These are phyloP conservation scores for Drosophila varians DNA, from an alignment of 1,140 invertebrate genomes.

Conservation along the genomic window DNA sequence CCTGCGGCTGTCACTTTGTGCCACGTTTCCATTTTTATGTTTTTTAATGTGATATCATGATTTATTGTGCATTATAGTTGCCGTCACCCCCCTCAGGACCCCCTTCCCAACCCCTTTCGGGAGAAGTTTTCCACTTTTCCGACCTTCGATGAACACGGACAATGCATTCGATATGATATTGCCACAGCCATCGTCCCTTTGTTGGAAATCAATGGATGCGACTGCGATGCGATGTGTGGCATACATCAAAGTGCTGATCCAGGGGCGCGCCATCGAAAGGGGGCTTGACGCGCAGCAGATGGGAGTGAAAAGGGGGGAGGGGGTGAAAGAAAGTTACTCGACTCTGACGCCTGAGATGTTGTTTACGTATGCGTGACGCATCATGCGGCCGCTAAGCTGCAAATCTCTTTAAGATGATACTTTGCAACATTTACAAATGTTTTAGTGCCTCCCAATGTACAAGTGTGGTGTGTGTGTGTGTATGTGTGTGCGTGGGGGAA, in stretches of 20 bases:
- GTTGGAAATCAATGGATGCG: slow-evolving; percentile 56
- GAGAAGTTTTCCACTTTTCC: slow-evolving; percentile 2
- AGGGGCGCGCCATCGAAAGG: background rate
- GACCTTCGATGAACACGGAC: slow-evolving; percentile 14
- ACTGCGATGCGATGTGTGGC: slow-evolving; percentile 49
- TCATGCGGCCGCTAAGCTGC: slow-evolving; percentile 77
- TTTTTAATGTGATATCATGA: slow-evolving; percentile 55
- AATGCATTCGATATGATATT: slow-evolving; percentile 54
- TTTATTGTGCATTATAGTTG: slow-evolving; percentile 57
- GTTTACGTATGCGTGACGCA: slow-evolving; percentile 80
- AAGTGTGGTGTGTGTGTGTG: slow-evolving; percentile 13
- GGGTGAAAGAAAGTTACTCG: background rate
- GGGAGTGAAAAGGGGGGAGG: too few species aligned
- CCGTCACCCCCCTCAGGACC: slow-evolving; percentile 22
- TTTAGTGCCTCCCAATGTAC: slow-evolving; percentile 57
- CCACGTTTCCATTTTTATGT: slow-evolving; percentile 17
- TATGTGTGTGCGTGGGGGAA: background rate
- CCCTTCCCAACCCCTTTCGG: background rate
- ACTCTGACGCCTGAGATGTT: slow-evolving; percentile 36
- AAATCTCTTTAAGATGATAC: slow-evolving; percentile 82
- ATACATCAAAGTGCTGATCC: slow-evolving; percentile 51
- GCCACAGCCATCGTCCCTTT: slow-evolving; percentile 27
- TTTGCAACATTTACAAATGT: slow-evolving; percentile 82
- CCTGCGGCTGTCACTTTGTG: slow-evolving; percentile 17
- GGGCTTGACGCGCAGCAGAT: background rate